Evolutionary conservation across 2,888 invertebrate genomes (phyloP), one percentile per base, ranked within the genome.

Genomic region (Scelioninae gen. 1): DNA sequence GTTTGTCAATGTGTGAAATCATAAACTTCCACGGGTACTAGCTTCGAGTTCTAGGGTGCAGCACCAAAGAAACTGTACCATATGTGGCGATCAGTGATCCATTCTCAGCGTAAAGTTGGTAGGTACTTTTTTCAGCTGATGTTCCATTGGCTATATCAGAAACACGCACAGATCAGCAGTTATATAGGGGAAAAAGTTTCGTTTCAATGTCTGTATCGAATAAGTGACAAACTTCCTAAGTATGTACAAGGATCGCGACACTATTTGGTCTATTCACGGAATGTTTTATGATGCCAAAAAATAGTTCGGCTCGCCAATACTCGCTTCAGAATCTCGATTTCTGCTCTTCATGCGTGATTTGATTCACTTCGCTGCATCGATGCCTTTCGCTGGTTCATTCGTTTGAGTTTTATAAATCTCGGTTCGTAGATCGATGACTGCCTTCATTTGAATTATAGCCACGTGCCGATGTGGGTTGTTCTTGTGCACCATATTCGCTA

Each of bases 1-100:
- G n/a, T n/a, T n/a, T n/a, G n/a, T n/a, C n/a, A n/a, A n/a, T n/a
- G n/a, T n/a, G n/a, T n/a, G n/a, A n/a, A n/a, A n/a, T n/a, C n/a
- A n/a, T n/a, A n/a, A n/a, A n/a, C n/a, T 84, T 79, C 90, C 90
- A 91, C 0, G 60, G 56, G 32, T 88, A 90, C 1, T 78, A 83
- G 5, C 89, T 83, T 16, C 88, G 9, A 91, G 58, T 34, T 89
- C 84, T 0, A 90, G 45, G 10, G 40, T 10, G 7, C 4, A 40
- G 40, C 47, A 32, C 1, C 10, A 49, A 49, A 1, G 49, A 23
- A 10, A 23, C 29, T 11, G 47, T 47, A 3, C 90, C 91, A 79
- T 89, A 91, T 0, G 90, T 91, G 0, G 82, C 43, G 5, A 91
- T 91, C 0, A 51, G 32, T 0, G 89, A 80, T 8, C 88, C 88